Evolutionary conservation across 2,113 vertebrate genomes (phyloP), one percentile per base, ranked within the genome.

Genomic region (Podarcis cretensis): DNA sequence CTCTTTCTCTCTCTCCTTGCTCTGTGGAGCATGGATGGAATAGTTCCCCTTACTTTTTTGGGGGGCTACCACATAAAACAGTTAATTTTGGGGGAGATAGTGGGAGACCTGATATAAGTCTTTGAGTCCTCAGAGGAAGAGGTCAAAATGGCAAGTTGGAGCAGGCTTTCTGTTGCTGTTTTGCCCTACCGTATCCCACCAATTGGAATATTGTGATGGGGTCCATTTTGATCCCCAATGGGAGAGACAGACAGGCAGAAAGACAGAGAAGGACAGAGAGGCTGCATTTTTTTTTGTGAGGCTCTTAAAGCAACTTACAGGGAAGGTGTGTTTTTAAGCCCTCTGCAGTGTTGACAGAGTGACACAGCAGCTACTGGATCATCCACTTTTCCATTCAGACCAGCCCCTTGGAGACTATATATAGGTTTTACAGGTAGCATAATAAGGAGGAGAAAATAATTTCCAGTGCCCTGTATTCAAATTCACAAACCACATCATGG

Each of bases 391-490:
- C 90, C 86, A 92, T 73, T 86, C 88, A 66, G 16, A 48, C 85
- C 65, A 74, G 48, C 86, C 88, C 87, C 87, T 91, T 81, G 59
- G 13, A 63, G 69, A 23, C 89, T 83, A 81, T 6, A 77, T 77
- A 85, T 80, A 76, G 30, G 76, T 37, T 57, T 90, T 40, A 87
- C 90, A 93, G 87, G 88, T 93, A 93, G 83, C 92, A 92, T 88
- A 89, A 87, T 81, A 37, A 54, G 13, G 90, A 87, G 85, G 89
- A 89, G 40, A 37, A 69, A 57, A 35, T 32, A 57, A 89, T 87
- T 89, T 73, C 81, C 86, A 94, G 59, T 85, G 87, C 69, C 92
- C 92, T 93, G 90, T 85, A 91, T 88, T 84, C 30, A 86, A 83
- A 65, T 48, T 32, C 73, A 87, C 48, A 54, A 54, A 87, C 91